phyloP scores from a whole-genome alignment of 2,113 vertebrate species.

The Myrmecobius fasciatus region DNA sequence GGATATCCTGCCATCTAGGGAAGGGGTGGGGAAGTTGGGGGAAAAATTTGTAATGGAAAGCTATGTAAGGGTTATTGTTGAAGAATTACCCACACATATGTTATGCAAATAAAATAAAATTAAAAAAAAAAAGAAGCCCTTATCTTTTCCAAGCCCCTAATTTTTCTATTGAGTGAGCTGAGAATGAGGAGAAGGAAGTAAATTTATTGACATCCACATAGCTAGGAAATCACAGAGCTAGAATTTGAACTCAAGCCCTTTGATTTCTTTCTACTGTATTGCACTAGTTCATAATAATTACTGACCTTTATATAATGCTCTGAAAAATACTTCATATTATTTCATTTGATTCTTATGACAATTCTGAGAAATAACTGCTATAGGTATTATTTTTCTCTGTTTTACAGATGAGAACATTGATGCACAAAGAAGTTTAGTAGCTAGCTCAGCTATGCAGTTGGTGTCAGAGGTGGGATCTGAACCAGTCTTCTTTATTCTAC shows the following conservation, averaged over 20 bases:
- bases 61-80: too few species aligned
- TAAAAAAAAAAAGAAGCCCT: background rate
- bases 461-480: background rate
- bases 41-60: too few species aligned
- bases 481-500: background rate
- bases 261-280: background rate
- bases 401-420: background rate
- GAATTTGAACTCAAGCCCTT: background rate
- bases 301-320: background rate
- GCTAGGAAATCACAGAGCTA: background rate
- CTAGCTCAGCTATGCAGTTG: background rate
- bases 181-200: background rate
- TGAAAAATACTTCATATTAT: background rate
- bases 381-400: background rate
- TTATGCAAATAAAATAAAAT: too few species aligned
- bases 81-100: too few species aligned
- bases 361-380: background rate
- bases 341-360: background rate
- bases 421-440: background rate
- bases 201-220: background rate
- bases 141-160: background rate
- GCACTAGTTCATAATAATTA: background rate
- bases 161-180: background rate
- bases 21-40: too few species aligned
- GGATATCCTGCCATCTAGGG: too few species aligned